Base-by-base conservation (phyloP, 92 coral and sea anemone genomes). In the Heteractis magnifica region DNA sequence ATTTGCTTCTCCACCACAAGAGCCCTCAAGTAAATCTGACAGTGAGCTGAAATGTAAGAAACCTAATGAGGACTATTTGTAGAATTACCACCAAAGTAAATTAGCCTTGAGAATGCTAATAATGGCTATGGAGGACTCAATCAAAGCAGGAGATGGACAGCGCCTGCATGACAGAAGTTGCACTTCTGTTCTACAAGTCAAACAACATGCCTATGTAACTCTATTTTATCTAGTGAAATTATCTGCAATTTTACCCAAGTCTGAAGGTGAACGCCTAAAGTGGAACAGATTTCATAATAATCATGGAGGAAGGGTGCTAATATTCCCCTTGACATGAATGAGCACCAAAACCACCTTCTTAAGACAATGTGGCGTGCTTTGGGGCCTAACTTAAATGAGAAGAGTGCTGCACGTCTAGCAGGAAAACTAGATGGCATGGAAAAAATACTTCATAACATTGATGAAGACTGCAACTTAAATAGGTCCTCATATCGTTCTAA, bases 351-450 rank as follows among this genome's bases (percentile, higher is more conserved):
- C 74, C 70, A 72, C 21, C 71, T 85, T 1, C 82, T 91, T 41
- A 91, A 91, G 72, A 72, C 53, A 48, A 79, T 88, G 86, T 91
- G 92, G 94, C 58, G 87, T 23, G 90, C 84, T 20, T 73, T 91
- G 14, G 94, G 94, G 44, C 88, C 94, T 12, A 88, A 91, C 71
- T 51, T 88, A 11, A 85, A 88, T 86, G 90, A 91, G 68, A 6
- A 44, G 1, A 88, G 74, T 88, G 94, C 94, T 65, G 86, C 90
- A 0, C 81, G 92, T 0, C 49, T 91, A 56, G 94, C 92, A 19
- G 48, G 56, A 12, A 78, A 88, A 23, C 51, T 88, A 15, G 88
- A 65, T 41, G 48, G 77, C 5, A 6, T 88, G 60, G 91, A 88
- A 51, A 13, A 26, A 11, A 60, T 88, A 13, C 51, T 79, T 6